Base-by-base conservation (phyloP, 2,797 vertebrate species). In the Sebastes taczanowskii region DNA sequence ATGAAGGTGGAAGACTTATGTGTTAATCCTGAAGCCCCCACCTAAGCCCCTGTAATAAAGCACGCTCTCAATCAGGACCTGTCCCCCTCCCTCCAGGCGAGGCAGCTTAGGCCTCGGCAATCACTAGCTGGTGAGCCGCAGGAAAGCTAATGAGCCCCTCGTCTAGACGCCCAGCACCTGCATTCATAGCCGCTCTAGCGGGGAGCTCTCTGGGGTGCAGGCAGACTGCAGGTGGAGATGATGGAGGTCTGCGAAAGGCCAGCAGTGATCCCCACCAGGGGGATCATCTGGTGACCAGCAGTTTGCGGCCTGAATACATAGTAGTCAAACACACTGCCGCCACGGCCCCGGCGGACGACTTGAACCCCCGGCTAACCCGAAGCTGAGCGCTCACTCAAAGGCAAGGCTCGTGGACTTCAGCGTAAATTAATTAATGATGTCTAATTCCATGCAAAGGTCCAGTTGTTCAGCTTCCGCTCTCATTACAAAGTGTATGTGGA, bases 101-200 rank as follows among this genome's bases (percentile, higher is more conserved):
- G 85, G 81, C 87, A 83, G 92, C 85, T 86, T 93, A 93, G 93
- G 92, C 91, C 91, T 89, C 86, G 74, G 92, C 95, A 95, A 96
- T 96, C 95, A 95, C 91, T 90, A 83, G 92, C 88, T 91, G 93
- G 93, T 92, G 91, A 95, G 94, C 93, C 69, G 72, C 86, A 82
- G 92, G 95, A 96, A 96, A 96, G 94, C 94, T 95, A 96, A 96
- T 95, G 94, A 96, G 95, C 85, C 85, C 87, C 90, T 88, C 83
- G 91, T 95, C 95, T 95, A 95, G 95, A 95, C 93, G 81, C 78
- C 91, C 89, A 82, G 88, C 93, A 93, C 94, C 95, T 96, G 95
- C 94, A 91, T 95, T 88, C 82, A 78, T 80, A 75, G 85, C 87
- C 46, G 71, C 80, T 91, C 84, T 84, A 76, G 82, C 66, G 89